Evolutionary conservation across 1,140 invertebrate genomes (phyloP).

Genomic region (Caenorhabditis latens): DNA sequence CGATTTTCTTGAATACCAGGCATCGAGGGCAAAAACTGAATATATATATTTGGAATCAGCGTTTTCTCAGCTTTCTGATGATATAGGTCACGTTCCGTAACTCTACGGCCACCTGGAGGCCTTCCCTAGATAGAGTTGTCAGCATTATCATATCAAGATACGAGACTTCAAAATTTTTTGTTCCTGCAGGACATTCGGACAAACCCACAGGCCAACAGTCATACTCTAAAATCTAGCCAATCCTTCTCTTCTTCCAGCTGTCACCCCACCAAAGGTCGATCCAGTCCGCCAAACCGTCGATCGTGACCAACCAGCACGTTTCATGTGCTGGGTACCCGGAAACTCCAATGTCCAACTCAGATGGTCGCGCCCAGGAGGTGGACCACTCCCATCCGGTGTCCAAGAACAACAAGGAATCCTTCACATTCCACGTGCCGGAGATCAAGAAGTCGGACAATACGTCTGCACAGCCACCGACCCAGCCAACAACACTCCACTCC

Average conservation of each 20-base stretch:
- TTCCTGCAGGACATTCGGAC: too few relatives aligned
- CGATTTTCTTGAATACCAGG: too few relatives aligned
- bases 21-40: too few relatives aligned
- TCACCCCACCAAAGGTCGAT: conserved; percentile 71
- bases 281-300: conserved; percentile 72
- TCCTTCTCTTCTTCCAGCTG: conserved; percentile 61
- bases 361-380: conserved; percentile 73
- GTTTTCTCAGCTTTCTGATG: too few relatives aligned
- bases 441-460: conserved; percentile 68
- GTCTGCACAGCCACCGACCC: conserved; percentile 76
- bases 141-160: too few relatives aligned
- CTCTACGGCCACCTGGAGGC: too few relatives aligned
- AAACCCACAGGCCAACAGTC: not conserved
- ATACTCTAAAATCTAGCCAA: not conserved
- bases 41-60: too few relatives aligned
- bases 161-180: too few relatives aligned
- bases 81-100: too few relatives aligned
- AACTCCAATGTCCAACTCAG: conserved; percentile 72
- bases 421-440: conserved; percentile 53
- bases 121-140: too few relatives aligned
- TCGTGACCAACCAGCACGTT: conserved; percentile 72
- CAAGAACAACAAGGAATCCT: conserved; percentile 70
- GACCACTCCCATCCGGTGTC: conserved; percentile 69
- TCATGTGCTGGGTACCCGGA: conserved; percentile 76
- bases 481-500: conserved; percentile 60